Percentiles rank a stretch among this genome's conserved stretches.
Conservation (phyloP, 2,888 invertebrate species). For the Sesia bembeciformis region DNA sequence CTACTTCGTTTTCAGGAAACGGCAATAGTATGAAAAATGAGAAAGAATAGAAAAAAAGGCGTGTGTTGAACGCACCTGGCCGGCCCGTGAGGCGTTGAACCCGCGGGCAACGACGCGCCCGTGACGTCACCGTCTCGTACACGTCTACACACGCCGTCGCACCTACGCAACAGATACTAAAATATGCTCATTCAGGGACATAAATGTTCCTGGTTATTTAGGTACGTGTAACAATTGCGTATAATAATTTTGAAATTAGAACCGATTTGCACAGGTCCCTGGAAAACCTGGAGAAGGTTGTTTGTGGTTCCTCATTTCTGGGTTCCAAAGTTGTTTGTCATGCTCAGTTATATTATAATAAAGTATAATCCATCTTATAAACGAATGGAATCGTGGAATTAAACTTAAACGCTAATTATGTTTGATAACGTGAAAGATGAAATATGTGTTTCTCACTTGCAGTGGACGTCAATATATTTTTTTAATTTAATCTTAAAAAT, state of each 20-base stretch:
- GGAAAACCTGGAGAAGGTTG: too few species aligned
- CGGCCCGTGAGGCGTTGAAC: conserved; percentile 47
- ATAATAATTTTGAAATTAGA: background rate
- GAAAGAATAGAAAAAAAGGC: conserved; percentile 24
- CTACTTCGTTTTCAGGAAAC: background rate
- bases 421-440: too few species aligned
- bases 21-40: conserved; percentile 21
- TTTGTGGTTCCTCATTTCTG: too few species aligned
- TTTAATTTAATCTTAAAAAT: too few species aligned
- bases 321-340: too few species aligned
- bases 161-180: conserved; percentile 24
- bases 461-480: too few species aligned
- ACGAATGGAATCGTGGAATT: too few species aligned
- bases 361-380: too few species aligned
- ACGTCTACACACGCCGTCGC: conserved; percentile 38
- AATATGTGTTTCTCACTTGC: too few species aligned
- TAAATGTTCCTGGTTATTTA: conserved; percentile 18
- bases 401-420: too few species aligned
- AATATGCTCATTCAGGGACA: conserved; percentile 23
- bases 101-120: conserved; percentile 45
- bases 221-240: background rate
- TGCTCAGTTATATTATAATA: too few species aligned
- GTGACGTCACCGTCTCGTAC: conserved; percentile 58
- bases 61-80: conserved; percentile 53
- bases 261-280: too few species aligned